Evolutionary conservation across 2,797 vertebrate species (phyloP).

Genomic region (Galagoides demidoff): DNA sequence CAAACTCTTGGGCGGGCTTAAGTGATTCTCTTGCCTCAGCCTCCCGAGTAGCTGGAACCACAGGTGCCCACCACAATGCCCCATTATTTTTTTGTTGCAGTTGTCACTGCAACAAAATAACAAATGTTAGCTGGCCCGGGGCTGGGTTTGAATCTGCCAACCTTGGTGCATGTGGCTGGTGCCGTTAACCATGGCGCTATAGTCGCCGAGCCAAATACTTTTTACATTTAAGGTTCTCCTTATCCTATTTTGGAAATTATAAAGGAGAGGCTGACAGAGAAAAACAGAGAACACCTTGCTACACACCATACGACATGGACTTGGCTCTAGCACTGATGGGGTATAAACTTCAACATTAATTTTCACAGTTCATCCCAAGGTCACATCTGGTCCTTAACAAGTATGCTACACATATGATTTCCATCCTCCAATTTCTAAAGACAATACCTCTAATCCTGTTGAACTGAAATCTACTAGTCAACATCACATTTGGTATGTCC

Average conservation of each 20-base stretch:
- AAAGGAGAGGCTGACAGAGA: background rate
- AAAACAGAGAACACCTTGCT: background rate
- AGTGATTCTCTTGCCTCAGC: no score
- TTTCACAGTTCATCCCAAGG: conserved; percentile 21
- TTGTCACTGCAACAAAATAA: no score
- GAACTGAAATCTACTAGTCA: background rate
- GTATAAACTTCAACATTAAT: background rate
- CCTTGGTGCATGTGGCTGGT: no score
- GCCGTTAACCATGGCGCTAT: no score
- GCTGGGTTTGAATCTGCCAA: no score
- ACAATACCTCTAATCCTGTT: background rate
- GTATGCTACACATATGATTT: background rate
- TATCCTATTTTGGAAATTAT: conserved; percentile 34
- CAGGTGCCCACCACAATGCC: no score
- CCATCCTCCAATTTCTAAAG: conserved; percentile 38
- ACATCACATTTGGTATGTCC: background rate
- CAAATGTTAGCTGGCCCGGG: no score
- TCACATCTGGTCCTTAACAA: background rate
- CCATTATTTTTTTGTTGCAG: no score
- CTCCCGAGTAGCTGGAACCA: no score
- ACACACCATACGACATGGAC: background rate
- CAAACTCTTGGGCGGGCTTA: no score
- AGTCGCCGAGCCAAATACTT: background rate
- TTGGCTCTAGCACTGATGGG: background rate
- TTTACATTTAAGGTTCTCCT: conserved; percentile 12